Base-by-base conservation (phyloP, 2,113 vertebrate species). In the Microcebus lehilahytsara region DNA sequence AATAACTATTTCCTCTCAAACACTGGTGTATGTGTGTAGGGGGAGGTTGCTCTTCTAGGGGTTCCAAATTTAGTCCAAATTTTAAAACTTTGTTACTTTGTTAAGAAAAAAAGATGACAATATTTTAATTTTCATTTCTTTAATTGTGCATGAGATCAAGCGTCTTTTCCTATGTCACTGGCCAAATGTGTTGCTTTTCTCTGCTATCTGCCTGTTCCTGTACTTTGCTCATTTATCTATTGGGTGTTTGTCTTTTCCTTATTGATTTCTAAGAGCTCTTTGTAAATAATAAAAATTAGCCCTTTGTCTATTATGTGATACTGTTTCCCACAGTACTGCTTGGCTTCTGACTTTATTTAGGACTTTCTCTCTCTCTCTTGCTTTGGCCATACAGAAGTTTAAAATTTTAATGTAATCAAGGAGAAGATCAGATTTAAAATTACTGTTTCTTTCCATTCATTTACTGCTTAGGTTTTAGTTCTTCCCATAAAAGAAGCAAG, bases 231-330 rank as follows among this genome's bases (percentile, higher is more conserved):
- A 0, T 60, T 75, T 69, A 49, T 85, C 58, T 84, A 0, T 89
- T 32, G 30, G 34, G 37, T 95, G 85, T 81, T 95, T 96, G 93
- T 89, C 67, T 93, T 93, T 86, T 92, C 96, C 80, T 40, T 95
- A 90, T 94, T 84, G 94, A 96, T 96, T 89, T 90, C 51, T 89
- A 46, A 87, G 90, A 71, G 87, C 85, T 93, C 93, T 98, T 95
- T 96, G 97, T 96, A 96, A 98, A 97, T 95, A 96, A 95, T 75
- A 79, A 96, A 97, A 96, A 79, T 85, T 32, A 92, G 74, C 64
- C 80, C 88, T 94, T 97, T 96, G 91, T 95, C 91, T 91, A 85
- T 66, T 79, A 91, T 60, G 80, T 4, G 92, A 56, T 25, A 42
- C 87, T 85, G 34, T 60, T 91, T 66, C 85, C 79, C 42, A 67